Conservation (phyloP, 2,113 vertebrate species). For the Erythrocercus mccallii region DNA sequence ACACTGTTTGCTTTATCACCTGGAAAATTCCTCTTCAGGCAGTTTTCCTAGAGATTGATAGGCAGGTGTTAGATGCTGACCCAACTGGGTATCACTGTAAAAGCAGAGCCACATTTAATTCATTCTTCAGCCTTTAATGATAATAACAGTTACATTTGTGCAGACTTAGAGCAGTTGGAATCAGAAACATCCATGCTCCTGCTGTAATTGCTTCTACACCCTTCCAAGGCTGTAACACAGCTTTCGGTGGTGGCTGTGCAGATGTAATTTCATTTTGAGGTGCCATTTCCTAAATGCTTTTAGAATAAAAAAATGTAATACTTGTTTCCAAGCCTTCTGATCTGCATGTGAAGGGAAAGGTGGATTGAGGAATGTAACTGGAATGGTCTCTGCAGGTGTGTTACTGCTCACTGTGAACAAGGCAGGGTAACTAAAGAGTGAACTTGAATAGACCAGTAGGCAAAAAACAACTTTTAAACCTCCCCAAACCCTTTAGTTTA, state of each 20-base stretch:
- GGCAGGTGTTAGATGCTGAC: not conserved
- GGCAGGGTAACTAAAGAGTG: not conserved
- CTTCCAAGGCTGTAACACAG: not conserved
- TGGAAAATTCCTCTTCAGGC: not conserved
- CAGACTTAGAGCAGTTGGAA: not conserved
- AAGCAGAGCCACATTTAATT: not conserved
- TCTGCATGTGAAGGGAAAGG: not conserved
- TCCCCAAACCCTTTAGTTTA: not conserved
- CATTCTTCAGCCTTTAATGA: not conserved
- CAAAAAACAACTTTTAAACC: not conserved
- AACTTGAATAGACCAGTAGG: not conserved
- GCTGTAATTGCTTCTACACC: not conserved
- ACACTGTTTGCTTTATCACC: not conserved
- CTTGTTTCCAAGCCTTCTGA: not conserved
- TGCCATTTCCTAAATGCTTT: not conserved
- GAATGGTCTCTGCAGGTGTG: not conserved
- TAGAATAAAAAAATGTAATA: not conserved
- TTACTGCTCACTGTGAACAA: fast-evolving
- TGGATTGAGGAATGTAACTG: not conserved
- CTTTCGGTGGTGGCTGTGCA: not conserved
- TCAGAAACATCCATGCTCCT: not conserved
- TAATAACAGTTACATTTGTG: not conserved
- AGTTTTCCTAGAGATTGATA: not conserved
- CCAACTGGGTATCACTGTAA: not conserved
- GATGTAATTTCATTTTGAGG: not conserved